Conservation (phyloP, 2,888 invertebrate genomes). For the Chorisops tibialis region DNA sequence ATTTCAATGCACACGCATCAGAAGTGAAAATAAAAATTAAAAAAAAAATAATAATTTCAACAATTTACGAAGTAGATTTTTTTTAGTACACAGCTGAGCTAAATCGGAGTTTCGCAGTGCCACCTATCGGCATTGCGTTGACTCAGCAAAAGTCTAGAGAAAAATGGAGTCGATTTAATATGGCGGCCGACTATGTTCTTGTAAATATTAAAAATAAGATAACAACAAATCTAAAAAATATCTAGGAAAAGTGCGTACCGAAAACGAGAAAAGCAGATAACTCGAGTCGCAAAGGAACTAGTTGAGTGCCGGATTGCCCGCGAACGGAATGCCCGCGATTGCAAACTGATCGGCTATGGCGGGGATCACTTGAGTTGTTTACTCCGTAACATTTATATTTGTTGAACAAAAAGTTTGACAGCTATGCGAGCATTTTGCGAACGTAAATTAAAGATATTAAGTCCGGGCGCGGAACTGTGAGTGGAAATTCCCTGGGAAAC, state of each 20-base stretch:
- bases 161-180: constrained; percentile 48
- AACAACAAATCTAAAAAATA: constrained; percentile 36
- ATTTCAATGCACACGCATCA: no score
- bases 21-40: no score
- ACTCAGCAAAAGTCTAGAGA: constrained; percentile 37
- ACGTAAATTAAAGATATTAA: constrained; percentile 9
- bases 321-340: constrained; percentile 10
- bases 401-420: constrained; percentile 34
- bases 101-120: constrained; percentile 7
- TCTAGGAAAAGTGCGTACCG: constrained; percentile 28
- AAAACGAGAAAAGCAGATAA: constrained; percentile 20
- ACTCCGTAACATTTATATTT: constrained; percentile 35
- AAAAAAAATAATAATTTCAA: no score
- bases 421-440: constrained; percentile 21
- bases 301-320: constrained; percentile 17
- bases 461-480: not conserved
- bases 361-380: constrained; percentile 41
- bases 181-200: constrained; percentile 47
- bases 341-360: constrained; percentile 37
- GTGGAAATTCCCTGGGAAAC: not conserved
- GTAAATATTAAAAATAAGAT: constrained; percentile 46
- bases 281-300: constrained; percentile 17
- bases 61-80: no score
- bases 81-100: no score
- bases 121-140: constrained; percentile 35